A percentile compares a stretch with the other conserved stretches of the same genome.
phyloP scores from a whole-genome alignment of 2,888 invertebrate genomes.

The Caenorhabditis sinica region DNA sequence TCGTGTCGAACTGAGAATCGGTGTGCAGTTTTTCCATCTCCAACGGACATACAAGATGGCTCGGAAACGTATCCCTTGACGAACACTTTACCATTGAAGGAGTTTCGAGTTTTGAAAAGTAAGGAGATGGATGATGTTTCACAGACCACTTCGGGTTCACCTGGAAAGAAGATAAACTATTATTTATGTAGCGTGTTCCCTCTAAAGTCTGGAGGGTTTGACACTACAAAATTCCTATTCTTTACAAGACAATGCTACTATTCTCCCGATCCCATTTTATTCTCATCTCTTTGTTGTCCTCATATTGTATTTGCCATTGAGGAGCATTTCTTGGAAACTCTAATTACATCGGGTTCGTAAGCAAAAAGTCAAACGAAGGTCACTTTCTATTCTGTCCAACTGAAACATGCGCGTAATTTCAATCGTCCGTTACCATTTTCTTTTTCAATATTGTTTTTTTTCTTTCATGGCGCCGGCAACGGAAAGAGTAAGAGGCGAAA shows the following conservation, averaged over 20 bases:
- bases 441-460: constrained; percentile 28
- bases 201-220: too few relatives aligned
- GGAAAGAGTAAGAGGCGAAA: constrained; percentile 1
- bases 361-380: constrained; percentile 44
- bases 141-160: constrained; percentile 81
- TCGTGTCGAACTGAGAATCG: constrained; percentile 80
- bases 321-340: constrained; percentile 31
- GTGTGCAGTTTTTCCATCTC: constrained; percentile 69
- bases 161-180: constrained; percentile 55
- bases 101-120: constrained; percentile 77
- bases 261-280: background rate
- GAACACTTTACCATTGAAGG: constrained; percentile 82
- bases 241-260: background rate
- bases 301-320: constrained; percentile 51
- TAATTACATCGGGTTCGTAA: constrained; percentile 50
- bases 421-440: constrained; percentile 32
- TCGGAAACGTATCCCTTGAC: constrained; percentile 79
- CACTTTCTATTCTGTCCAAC: constrained; percentile 33
- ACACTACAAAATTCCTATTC: too few relatives aligned
- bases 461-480: constrained; percentile 16
- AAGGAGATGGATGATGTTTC: constrained; percentile 79
- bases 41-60: constrained; percentile 68
- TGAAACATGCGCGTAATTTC: constrained; percentile 44
- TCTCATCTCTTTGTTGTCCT: constrained; percentile 5
- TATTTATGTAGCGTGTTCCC: too few relatives aligned